Evolutionary conservation across 2,113 vertebrate species (phyloP), one percentile per base, ranked within the genome.

Genomic region (Corythaeola cristata): DNA sequence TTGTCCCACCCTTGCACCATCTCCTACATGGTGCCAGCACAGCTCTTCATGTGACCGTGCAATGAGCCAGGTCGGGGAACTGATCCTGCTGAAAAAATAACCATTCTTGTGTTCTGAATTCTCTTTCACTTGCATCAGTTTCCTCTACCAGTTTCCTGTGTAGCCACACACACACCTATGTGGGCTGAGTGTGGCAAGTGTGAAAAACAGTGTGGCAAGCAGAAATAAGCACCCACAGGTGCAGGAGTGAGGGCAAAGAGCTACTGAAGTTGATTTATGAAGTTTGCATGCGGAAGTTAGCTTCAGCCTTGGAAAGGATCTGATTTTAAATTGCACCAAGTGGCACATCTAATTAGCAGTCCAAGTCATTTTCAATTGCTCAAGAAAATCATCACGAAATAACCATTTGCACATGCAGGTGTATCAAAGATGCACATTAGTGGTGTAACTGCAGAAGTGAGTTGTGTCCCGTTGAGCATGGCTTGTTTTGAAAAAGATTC

Each of bases 71-170:
- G 33, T 55, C 60, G 7, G 52, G 56, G 52, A 89, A 88, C 33
- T 15, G 68, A 87, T 78, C 64, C 72, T 74, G 49, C 56, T 89
- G 72, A 91, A 85, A 85, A 96, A 92, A 39, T 30, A 90, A 50
- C n/a, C 53, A 53, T 63, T 90, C 86, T 80, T 90, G 12, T 89
- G 75, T 94, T 77, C 84, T 94, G 89, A 91, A 78, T 82, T 89
- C 35, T 92, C 79, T 92, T 71, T 81, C 58, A 33, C 73, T 94
- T 85, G 49, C 44, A 66, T 88, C 84, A 68, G 56, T 91, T 96
- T 96, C 91, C 89, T 75, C 73, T 59, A 50, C 56, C 58, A 41
- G 21, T 91, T 96, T 89, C 91, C 89, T 91, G 56, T 39, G 33
- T 30, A 62, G 53, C 58, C 66, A 35, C 74, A 52, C 15, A 67